Conservation (phyloP, 1,140 invertebrate species). For the Diorhabda elongata region DNA sequence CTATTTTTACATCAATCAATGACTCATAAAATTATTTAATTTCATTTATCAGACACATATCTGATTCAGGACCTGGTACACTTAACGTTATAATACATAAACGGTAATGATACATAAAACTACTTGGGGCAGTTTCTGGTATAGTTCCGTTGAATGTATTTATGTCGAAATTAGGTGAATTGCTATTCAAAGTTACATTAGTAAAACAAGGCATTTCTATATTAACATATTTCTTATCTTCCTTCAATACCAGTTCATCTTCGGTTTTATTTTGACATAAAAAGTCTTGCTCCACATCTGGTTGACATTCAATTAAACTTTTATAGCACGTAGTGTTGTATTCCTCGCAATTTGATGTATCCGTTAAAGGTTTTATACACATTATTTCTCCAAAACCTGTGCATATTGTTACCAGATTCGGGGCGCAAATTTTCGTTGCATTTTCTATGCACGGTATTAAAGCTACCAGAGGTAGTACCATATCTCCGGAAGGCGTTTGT, state of each 20-base stretch:
- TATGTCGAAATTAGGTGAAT: constrained; percentile 27
- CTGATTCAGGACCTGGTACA: constrained; percentile 25
- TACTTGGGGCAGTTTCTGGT: constrained; percentile 19
- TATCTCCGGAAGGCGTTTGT: constrained; percentile 26
- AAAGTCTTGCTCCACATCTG: constrained; percentile 13
- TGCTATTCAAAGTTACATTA: constrained; percentile 28
- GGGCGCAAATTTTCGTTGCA: constrained; percentile 23
- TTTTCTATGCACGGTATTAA: constrained; percentile 25
- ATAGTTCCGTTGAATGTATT: constrained; percentile 26
- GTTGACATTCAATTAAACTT: constrained; percentile 20
- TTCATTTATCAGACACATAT: constrained; percentile 18
- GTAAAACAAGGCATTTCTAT: constrained; percentile 26
- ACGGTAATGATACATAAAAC: constrained; percentile 29
- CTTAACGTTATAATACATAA: constrained; percentile 27
- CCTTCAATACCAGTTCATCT: constrained; percentile 7
- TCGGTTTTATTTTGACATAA: constrained; percentile 28
- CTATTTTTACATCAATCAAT: too few relatives aligned
- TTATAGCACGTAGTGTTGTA: constrained; percentile 22
- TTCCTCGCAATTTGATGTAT: constrained; percentile 20
- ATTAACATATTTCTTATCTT: not conserved
- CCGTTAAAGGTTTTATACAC: constrained; percentile 19
- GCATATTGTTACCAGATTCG: constrained; percentile 20
- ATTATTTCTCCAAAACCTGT: constrained; percentile 30
- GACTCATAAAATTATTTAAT: too few relatives aligned
- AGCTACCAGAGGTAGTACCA: constrained; percentile 24